These are phyloP conservation scores for Vandiemenella viatica DNA, from an alignment of 2,888 invertebrate genomes.

Conservation along the genomic window DNA sequence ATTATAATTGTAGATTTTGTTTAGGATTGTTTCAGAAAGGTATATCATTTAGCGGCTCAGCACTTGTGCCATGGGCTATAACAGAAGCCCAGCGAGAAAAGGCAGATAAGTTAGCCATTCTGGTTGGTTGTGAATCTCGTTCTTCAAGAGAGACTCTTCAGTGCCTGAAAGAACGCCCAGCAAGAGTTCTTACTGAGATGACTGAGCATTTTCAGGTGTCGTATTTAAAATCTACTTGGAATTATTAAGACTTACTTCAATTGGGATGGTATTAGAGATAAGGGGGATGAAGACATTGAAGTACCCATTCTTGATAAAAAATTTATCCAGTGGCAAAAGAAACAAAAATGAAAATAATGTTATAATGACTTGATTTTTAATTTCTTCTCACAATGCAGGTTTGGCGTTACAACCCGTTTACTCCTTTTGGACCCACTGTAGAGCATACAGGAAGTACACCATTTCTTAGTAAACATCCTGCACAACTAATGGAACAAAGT, in stretches of 20 bases:
- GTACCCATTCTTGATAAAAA: too few relatives aligned
- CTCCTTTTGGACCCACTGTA: slow-evolving; percentile 28
- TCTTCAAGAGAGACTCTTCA: slow-evolving; percentile 39
- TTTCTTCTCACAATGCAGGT: too few relatives aligned
- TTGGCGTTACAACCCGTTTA: slow-evolving; percentile 22
- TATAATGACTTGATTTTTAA: too few relatives aligned
- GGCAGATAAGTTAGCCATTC: slow-evolving; percentile 40
- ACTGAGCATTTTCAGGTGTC: slow-evolving; percentile 40
- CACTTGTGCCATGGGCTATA: slow-evolving; percentile 45
- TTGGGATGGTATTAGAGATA: neutral
- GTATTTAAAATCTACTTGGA: neutral
- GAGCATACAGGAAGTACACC: slow-evolving; percentile 24
- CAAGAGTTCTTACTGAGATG: slow-evolving; percentile 40
- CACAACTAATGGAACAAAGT: slow-evolving; percentile 23
- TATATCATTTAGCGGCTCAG: slow-evolving; percentile 54
- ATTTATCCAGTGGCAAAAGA: too few relatives aligned
- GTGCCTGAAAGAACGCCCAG: slow-evolving; percentile 47
- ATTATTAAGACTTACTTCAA: neutral
- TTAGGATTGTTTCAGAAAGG: slow-evolving; percentile 43
- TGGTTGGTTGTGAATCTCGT: slow-evolving; percentile 45
- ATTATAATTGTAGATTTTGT: neutral
- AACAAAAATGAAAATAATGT: too few relatives aligned
- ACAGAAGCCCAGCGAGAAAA: slow-evolving; percentile 41
- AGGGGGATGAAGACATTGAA: too few relatives aligned
- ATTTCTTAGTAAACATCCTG: slow-evolving; percentile 26